Evolutionary conservation across 2,797 vertebrate species (phyloP).

Genomic region (Poecilia velifera): DNA sequence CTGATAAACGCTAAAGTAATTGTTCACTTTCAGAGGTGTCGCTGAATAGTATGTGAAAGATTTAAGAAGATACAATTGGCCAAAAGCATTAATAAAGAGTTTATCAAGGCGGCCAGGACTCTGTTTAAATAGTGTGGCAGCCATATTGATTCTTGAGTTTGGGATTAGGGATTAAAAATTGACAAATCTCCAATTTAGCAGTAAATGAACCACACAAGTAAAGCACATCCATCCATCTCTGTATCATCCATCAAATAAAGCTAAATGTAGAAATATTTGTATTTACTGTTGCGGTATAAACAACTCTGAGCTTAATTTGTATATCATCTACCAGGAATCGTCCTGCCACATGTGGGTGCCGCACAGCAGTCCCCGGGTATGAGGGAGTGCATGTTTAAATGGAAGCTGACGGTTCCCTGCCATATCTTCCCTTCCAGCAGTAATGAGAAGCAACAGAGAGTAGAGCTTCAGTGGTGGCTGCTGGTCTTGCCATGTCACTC

Average conservation of each 20-base stretch:
- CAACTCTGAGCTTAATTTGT: neutral
- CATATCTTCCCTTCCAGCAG: constrained; percentile 42
- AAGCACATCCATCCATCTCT: neutral
- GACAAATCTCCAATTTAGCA: neutral
- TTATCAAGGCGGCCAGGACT: neutral
- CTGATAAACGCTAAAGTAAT: neutral
- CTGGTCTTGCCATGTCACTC: constrained; percentile 56
- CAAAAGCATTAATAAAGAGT: neutral
- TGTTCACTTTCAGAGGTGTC: neutral
- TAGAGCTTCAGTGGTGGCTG: constrained; percentile 47
- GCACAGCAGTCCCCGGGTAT: constrained; percentile 1
- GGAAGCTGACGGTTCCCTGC: constrained; percentile 36
- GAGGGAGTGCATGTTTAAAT: constrained; percentile 35
- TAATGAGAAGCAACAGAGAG: constrained; percentile 63
- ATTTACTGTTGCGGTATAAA: neutral
- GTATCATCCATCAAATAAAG: neutral
- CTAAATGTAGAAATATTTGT: neutral
- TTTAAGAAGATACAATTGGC: neutral
- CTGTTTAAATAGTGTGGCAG: neutral
- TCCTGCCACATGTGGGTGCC: neutral
- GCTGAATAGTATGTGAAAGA: neutral
- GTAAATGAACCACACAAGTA: neutral
- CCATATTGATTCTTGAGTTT: neutral
- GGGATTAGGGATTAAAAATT: neutral
- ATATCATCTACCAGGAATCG: neutral